Conservation (phyloP, 1,140 invertebrate genomes). For the Gonatopus flavifemur region DNA sequence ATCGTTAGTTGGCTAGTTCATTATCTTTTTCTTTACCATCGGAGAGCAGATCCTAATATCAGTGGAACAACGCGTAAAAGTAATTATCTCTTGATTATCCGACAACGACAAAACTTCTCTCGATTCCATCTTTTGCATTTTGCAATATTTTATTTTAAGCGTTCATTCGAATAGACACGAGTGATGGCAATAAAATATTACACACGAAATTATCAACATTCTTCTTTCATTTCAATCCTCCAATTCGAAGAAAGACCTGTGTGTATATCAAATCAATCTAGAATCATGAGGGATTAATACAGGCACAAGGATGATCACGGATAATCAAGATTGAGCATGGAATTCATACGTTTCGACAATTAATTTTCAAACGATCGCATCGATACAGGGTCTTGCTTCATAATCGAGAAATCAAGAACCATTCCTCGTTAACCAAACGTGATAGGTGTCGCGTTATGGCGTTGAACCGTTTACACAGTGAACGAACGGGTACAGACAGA, state of each 20-base stretch:
- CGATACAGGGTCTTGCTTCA: no score
- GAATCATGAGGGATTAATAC: no score
- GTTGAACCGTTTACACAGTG: neutral
- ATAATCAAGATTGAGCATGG: no score
- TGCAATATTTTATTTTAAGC: no score
- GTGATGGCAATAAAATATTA: no score
- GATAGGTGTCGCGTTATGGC: neutral
- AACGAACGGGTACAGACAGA: neutral
- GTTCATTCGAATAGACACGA: no score
- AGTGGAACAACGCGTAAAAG: constrained; percentile 23
- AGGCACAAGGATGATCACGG: no score
- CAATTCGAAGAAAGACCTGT: no score
- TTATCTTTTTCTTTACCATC: constrained; percentile 14
- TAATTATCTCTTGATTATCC: constrained; percentile 31
- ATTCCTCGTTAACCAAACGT: neutral
- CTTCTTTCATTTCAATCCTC: no score
- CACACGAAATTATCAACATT: no score
- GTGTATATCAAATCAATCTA: no score
- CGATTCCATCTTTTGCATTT: constrained; percentile 22
- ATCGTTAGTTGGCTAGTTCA: neutral
- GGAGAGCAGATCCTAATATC: constrained; percentile 19
- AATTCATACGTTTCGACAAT: neutral
- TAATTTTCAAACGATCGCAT: no score
- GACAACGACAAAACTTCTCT: constrained; percentile 26
- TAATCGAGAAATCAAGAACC: neutral